phyloP scores from a whole-genome alignment of 2,113 vertebrate species.

The Onychostoma macrolepis region DNA sequence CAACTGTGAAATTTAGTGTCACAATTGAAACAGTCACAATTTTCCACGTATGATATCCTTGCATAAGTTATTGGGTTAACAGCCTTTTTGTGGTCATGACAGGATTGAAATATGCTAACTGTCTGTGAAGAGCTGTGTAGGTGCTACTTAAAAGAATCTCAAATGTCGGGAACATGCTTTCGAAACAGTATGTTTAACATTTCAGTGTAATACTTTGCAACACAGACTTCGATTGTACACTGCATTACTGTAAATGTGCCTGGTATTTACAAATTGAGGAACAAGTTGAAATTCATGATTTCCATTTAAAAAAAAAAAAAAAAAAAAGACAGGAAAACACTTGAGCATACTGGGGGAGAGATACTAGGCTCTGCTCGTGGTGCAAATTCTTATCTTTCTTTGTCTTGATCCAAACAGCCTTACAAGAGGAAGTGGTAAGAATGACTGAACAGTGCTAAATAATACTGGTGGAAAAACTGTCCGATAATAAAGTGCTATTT shows the following conservation, averaged over 20 bases:
- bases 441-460: constrained; percentile 2
- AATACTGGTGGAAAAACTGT: background rate
- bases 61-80: background rate
- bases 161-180: background rate
- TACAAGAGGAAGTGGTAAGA: constrained; percentile 31
- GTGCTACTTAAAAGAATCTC: too few species aligned
- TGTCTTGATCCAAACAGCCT: background rate
- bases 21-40: background rate
- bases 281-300: background rate
- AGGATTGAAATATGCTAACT: background rate
- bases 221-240: background rate
- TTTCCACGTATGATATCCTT: background rate
- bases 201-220: background rate
- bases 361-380: constrained; percentile 8
- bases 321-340: too few species aligned
- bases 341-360: background rate
- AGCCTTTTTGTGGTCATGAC: background rate
- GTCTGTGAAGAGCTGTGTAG: background rate
- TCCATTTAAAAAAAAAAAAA: background rate
- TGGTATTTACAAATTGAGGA: background rate
- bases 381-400: constrained; percentile 14
- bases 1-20: background rate
- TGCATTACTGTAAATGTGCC: background rate
- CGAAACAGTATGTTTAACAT: background rate
- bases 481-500: constrained; percentile 6